Base-by-base conservation (phyloP, 2,888 invertebrate species). In the Machimus rusticus region DNA sequence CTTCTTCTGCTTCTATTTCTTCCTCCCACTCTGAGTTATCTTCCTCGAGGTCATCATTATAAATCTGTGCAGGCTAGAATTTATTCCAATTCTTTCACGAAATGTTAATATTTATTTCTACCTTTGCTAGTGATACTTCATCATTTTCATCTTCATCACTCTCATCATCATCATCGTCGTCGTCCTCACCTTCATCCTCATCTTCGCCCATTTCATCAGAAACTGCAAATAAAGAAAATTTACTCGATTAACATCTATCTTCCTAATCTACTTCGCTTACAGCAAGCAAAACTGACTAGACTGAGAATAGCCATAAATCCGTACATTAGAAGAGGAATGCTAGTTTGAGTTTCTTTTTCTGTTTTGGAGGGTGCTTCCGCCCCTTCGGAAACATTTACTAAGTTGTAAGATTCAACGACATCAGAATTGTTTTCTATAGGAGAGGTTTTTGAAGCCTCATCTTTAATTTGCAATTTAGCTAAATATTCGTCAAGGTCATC, bases 1-100 rank as follows among this genome's bases (percentile, higher is more conserved):
- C 66, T 51, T 92, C 92, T 87, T 93, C 93, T 46, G 92, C 93
- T 79, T 92, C 94, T 87, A 94, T 93, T 31, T 94, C 95, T 78
- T 94, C 95, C 87, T 95, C 95, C 90, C 95, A 95, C 77, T 94
- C 95, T 88, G 95, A 94, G 90, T 95, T 95, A 89, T 95, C 95
- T 90, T 95, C 95, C 90, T 95, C 94, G 78, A 94, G 92, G 90
- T 93, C 93, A 82, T 94, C 94, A 90, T 94, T 94, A 91, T 94
- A 91, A 34, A 92, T 91, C 90, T 91, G 77, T 34, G 9, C 19
- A 34, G 34, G 31, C 31, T 51, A 86, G 1, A 74, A 51, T 16
- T 77, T 28, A 51, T 51, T n/a, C 43, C 6, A 86, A 86, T 6
- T 76, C 34, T 51, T 39, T 39, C 14, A 77, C 16, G 12, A 23